These are phyloP conservation scores for Poeciliopsis turneri DNA, from an alignment of 2,797 vertebrate genomes.

Conservation along the genomic window DNA sequence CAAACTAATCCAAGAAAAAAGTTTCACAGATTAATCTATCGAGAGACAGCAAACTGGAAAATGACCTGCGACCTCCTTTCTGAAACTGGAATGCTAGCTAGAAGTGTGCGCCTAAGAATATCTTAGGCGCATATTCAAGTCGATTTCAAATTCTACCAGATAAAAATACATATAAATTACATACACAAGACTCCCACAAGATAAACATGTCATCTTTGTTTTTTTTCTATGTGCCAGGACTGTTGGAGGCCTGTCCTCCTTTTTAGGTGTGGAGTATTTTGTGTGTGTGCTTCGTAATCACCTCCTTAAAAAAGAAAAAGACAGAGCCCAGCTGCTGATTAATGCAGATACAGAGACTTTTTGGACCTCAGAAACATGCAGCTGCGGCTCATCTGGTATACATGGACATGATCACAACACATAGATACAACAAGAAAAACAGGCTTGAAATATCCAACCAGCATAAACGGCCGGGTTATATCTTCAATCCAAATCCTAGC, in stretches of 20 bases:
- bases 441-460: background rate
- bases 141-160: constrained; percentile 4
- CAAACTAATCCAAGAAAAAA: background rate
- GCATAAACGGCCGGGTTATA: background rate
- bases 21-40: background rate
- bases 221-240: constrained; percentile 15
- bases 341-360: constrained; percentile 46
- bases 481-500: background rate
- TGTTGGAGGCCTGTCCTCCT: constrained; percentile 11
- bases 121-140: background rate
- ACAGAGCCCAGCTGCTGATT: constrained; percentile 60
- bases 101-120: background rate
- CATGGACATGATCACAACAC: background rate
- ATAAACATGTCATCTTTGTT: constrained; percentile 31
- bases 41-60: background rate
- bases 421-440: constrained; percentile 11
- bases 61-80: background rate
- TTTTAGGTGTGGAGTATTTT: background rate
- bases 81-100: background rate
- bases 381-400: constrained; percentile 21
- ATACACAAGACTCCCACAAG: background rate
- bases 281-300: constrained; percentile 12
- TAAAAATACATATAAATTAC: background rate
- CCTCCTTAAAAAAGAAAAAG: constrained; percentile 46
- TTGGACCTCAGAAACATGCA: constrained; percentile 42